These are phyloP conservation scores for Hipparchia sbordonii DNA, from an alignment of 2,888 invertebrate species.

Conservation along the genomic window DNA sequence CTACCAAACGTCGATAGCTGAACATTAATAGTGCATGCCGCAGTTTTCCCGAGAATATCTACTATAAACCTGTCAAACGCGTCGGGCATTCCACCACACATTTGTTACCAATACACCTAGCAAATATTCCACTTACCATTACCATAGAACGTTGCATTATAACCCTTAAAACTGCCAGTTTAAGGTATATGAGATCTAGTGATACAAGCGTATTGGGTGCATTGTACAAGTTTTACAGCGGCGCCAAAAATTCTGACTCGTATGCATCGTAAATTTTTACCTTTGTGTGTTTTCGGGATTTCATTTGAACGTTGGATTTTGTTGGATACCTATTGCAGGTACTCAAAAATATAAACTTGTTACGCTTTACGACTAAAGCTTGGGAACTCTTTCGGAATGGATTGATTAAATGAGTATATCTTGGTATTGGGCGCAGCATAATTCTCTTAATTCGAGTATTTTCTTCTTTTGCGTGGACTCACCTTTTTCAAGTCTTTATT, in stretches of 20 bases:
- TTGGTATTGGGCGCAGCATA: too few relatives aligned
- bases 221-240: constrained; percentile 25
- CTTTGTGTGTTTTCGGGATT: constrained; percentile 32
- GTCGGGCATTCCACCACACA: constrained; percentile 24
- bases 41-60: constrained; percentile 19
- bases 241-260: constrained; percentile 32
- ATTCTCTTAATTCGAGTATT: too few relatives aligned
- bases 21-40: constrained; percentile 16
- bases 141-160: background rate
- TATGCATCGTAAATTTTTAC: constrained; percentile 34
- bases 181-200: background rate
- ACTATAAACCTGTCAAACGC: constrained; percentile 34
- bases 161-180: background rate
- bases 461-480: too few relatives aligned
- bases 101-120: constrained; percentile 10
- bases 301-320: constrained; percentile 28
- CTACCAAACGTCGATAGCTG: constrained; percentile 8
- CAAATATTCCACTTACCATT: background rate
- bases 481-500: too few relatives aligned
- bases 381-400: too few relatives aligned
- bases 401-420: too few relatives aligned
- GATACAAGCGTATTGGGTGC: background rate
- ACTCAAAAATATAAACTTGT: background rate
- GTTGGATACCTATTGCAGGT: background rate
- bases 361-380: background rate